Evolutionary conservation across 1,140 invertebrate species (phyloP).

Genomic region (Cotesia glomerata): DNA sequence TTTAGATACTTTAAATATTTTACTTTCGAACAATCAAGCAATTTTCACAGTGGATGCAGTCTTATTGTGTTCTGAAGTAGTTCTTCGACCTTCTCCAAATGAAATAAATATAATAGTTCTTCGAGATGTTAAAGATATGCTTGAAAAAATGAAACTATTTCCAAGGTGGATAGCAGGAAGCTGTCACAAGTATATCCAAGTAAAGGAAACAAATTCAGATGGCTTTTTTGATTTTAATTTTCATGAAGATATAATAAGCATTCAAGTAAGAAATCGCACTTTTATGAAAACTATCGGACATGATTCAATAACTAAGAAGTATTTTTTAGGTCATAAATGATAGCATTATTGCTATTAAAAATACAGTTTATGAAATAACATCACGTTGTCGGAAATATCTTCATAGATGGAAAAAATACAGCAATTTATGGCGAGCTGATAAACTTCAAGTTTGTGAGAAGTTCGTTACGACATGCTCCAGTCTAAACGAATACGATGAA

Average conservation of each 20-base stretch:
- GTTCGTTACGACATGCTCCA: slow-evolving; percentile 75
- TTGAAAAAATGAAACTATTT: slow-evolving; percentile 75
- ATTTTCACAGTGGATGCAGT: slow-evolving; percentile 81
- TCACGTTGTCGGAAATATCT: slow-evolving; percentile 71
- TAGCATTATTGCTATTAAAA: slow-evolving; percentile 70
- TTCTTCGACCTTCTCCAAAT: slow-evolving; percentile 72
- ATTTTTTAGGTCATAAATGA: slow-evolving; percentile 68
- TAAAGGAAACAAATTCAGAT: slow-evolving; percentile 64
- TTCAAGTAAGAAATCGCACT: slow-evolving; percentile 52
- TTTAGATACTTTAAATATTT: slow-evolving; percentile 72
- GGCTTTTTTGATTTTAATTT: slow-evolving; percentile 72
- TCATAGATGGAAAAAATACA: slow-evolving; percentile 78
- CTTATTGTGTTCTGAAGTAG: slow-evolving; percentile 75
- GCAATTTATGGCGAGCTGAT: slow-evolving; percentile 81
- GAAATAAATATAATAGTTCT: slow-evolving; percentile 80
- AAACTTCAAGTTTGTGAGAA: slow-evolving; percentile 77
- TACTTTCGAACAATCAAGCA: slow-evolving; percentile 66
- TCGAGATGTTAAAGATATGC: slow-evolving; percentile 69
- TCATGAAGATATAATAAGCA: slow-evolving; percentile 77
- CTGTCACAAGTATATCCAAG: slow-evolving; percentile 74
- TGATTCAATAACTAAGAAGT: background rate
- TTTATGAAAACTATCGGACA: background rate
- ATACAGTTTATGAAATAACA: slow-evolving; percentile 69
- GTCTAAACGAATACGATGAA: slow-evolving; percentile 79
- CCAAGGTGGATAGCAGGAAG: slow-evolving; percentile 85